phyloP scores from a whole-genome alignment of 1,140 invertebrate genomes.

The Rhynchophorus ferrugineus region DNA sequence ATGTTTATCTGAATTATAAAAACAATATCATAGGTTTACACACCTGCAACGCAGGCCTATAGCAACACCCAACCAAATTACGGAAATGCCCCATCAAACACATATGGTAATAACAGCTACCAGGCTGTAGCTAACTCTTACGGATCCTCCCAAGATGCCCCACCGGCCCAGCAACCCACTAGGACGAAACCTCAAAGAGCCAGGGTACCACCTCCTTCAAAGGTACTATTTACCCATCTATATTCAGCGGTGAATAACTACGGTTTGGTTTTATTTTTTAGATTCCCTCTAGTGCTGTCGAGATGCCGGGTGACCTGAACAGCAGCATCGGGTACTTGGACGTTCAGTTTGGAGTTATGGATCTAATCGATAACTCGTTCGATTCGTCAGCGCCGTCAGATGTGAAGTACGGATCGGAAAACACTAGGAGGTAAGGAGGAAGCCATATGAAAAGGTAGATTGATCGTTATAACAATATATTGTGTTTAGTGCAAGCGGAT shows the following conservation, averaged over 20 bases:
- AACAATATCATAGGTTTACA: constrained; percentile 11
- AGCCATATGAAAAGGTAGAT: too few species aligned
- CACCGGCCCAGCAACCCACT: constrained; percentile 44
- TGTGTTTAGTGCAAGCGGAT: constrained; percentile 10
- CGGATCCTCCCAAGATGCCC: constrained; percentile 27
- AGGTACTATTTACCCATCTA: constrained; percentile 46
- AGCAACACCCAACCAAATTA: constrained; percentile 12
- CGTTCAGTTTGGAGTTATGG: constrained; percentile 88
- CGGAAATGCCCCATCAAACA: constrained; percentile 16
- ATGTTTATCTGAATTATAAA: too few species aligned
- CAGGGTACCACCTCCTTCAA: constrained; percentile 83
- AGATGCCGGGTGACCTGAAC: constrained; percentile 85
- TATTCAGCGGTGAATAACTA: neutral
- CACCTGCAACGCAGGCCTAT: constrained; percentile 9
- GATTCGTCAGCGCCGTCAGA: constrained; percentile 47
- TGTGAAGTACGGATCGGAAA: constrained; percentile 33
- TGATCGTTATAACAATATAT: too few species aligned
- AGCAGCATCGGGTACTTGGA: constrained; percentile 71
- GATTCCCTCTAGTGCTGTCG: constrained; percentile 89
- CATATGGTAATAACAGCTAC: constrained; percentile 25
- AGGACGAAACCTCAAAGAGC: constrained; percentile 65
- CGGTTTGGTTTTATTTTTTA: constrained; percentile 33
- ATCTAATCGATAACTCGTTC: constrained; percentile 62
- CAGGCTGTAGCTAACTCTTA: constrained; percentile 25
- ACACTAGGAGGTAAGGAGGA: constrained; percentile 8